Percentiles rank a stretch among this genome's conserved stretches.
Conservation (phyloP, 2,888 invertebrate species). For the Limnephilus lunatus region DNA sequence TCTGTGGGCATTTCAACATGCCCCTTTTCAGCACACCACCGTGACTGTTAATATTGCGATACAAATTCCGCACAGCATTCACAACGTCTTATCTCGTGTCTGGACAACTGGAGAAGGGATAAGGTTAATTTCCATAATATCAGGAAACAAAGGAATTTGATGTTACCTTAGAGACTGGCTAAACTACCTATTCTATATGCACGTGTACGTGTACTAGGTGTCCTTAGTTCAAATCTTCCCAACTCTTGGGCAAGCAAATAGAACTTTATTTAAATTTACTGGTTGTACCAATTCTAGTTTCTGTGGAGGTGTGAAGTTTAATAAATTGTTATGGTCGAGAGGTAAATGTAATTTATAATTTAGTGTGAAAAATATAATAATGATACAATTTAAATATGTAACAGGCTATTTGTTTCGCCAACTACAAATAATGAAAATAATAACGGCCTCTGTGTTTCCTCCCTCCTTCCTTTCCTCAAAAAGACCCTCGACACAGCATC, state of each 20-base stretch:
- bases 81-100: neutral
- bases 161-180: neutral
- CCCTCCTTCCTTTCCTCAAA: no score
- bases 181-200: neutral
- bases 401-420: no score
- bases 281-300: neutral
- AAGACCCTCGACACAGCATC: no score
- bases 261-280: neutral
- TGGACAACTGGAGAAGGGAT: constrained; percentile 2
- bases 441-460: no score
- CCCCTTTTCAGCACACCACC: neutral
- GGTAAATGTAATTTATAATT: no score
- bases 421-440: no score
- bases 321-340: no score
- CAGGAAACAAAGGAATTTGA: constrained; percentile 2
- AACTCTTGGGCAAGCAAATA: neutral
- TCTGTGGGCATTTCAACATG: neutral
- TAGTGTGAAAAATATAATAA: no score
- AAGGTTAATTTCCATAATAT: neutral
- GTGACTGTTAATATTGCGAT: constrained; percentile 2
- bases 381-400: no score
- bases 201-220: neutral
- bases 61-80: constrained; percentile 2
- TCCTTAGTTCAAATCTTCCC: neutral
- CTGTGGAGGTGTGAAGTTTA: neutral